These are phyloP conservation scores for Orgyia antiqua DNA, from an alignment of 2,888 invertebrate species.

Conservation along the genomic window DNA sequence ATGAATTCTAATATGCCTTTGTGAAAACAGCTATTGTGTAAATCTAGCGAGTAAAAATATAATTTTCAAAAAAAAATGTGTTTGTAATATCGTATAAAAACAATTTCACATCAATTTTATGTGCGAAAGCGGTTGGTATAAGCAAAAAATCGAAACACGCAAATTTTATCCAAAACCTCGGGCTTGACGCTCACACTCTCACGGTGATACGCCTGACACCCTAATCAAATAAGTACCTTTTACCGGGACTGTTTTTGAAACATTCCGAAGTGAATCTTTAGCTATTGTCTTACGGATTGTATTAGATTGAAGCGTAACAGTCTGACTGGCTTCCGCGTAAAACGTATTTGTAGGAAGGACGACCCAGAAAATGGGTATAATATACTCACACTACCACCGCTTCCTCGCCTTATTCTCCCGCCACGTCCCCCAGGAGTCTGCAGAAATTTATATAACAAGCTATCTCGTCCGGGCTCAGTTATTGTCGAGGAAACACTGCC, in stretches of 20 bases:
- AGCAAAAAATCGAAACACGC: constrained; percentile 71
- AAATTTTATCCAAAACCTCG: constrained; percentile 75
- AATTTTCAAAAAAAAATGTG: constrained; percentile 17
- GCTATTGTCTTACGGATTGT: constrained; percentile 32
- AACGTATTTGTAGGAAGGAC: constrained; percentile 79
- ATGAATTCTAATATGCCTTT: constrained; percentile 62
- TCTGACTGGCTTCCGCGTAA: constrained; percentile 75
- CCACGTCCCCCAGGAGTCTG: constrained; percentile 70
- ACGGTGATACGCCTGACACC: constrained; percentile 77
- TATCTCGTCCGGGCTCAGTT: constrained; percentile 71
- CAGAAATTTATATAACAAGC: constrained; percentile 78
- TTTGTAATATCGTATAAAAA: constrained; percentile 24
- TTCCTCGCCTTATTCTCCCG: constrained; percentile 69
- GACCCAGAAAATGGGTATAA: constrained; percentile 79
- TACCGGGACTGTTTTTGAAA: constrained; percentile 46
- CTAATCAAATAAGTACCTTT: constrained; percentile 79
- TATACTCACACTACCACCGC: constrained; percentile 75
- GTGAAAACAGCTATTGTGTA: constrained; percentile 39
- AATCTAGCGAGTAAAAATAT: constrained; percentile 13
- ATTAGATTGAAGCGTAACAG: constrained; percentile 29
- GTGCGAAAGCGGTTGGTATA: constrained; percentile 36
- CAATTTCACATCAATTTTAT: constrained; percentile 46
- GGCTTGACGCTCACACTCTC: constrained; percentile 68
- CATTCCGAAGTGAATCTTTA: constrained; percentile 34
- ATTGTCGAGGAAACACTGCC: constrained; percentile 71